Evolutionary conservation across 2,888 invertebrate species (phyloP).

Genomic region (Vesta saturnalis): DNA sequence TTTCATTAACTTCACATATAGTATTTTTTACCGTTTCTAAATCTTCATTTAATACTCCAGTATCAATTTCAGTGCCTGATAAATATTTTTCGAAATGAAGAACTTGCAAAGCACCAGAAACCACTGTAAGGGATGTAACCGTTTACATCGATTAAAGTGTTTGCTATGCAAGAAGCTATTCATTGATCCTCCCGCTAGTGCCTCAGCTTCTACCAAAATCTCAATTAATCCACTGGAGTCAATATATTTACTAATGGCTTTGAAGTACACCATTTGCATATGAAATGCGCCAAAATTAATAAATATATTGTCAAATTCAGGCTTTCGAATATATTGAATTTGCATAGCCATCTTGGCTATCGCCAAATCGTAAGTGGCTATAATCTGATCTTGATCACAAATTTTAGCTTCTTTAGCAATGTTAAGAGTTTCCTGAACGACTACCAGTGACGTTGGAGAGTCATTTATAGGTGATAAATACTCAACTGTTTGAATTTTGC

Average conservation of each 20-base stretch:
- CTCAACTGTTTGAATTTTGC: constrained; percentile 45
- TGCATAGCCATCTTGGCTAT: constrained; percentile 46
- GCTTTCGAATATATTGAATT: constrained; percentile 47
- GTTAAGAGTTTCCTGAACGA: constrained; percentile 50
- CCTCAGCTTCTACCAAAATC: constrained; percentile 48
- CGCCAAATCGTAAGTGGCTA: constrained; percentile 53
- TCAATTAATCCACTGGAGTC: constrained; percentile 49
- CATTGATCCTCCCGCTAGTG: constrained; percentile 49
- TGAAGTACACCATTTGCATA: no score
- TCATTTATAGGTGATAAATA: constrained; percentile 52
- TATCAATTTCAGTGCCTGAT: constrained; percentile 24
- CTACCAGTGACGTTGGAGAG: constrained; percentile 47
- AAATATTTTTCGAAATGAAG: constrained; percentile 50
- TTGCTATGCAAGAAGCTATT: constrained; percentile 41
- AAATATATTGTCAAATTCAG: constrained; percentile 49
- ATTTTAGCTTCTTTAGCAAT: constrained; percentile 44
- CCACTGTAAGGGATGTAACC: constrained; percentile 8
- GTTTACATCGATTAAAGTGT: neutral
- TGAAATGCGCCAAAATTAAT: constrained; percentile 50
- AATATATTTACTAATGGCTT: constrained; percentile 51
- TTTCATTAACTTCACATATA: constrained; percentile 36
- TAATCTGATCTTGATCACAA: constrained; percentile 46
- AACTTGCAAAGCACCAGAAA: constrained; percentile 22
- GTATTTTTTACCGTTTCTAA: constrained; percentile 40
- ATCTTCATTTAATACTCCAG: constrained; percentile 40